Evolutionary conservation across 2,888 invertebrate genomes (phyloP).

Genomic region (Pyrrhia umbra): DNA sequence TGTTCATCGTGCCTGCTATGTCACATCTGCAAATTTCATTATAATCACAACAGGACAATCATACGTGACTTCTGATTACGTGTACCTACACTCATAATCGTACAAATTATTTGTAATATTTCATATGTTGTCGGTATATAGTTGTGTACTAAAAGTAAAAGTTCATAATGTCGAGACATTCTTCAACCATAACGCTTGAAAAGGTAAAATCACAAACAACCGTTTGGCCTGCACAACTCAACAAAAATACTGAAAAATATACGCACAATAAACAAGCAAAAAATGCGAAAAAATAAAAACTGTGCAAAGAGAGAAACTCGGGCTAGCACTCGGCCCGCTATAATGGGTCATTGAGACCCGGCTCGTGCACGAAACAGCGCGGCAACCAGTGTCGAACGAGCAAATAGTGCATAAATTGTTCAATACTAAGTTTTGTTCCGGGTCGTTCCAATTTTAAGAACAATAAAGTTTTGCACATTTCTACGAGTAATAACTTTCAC

Average conservation of each 20-base stretch:
- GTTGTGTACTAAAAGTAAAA: neutral
- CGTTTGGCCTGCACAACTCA: neutral
- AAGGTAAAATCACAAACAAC: constrained; percentile 5
- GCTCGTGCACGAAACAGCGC: constrained; percentile 7
- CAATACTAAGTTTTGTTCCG: constrained; percentile 31
- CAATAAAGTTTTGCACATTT: constrained; percentile 39
- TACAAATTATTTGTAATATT: too few species aligned
- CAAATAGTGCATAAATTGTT: constrained; percentile 40
- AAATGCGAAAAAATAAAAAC: constrained; percentile 25
- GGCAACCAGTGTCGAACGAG: constrained; percentile 4
- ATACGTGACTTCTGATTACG: constrained; percentile 17
- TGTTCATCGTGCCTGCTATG: constrained; percentile 14
- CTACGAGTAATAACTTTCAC: constrained; percentile 16
- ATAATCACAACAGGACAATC: constrained; percentile 23
- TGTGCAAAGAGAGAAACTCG: constrained; percentile 27
- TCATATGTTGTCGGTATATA: too few species aligned
- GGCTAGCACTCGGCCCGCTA: constrained; percentile 36
- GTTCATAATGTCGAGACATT: neutral
- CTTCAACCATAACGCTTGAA: neutral
- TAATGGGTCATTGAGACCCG: constrained; percentile 46
- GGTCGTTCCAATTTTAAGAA: constrained; percentile 42
- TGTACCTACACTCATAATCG: too few species aligned
- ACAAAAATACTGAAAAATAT: constrained; percentile 28
- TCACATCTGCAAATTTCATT: constrained; percentile 25
- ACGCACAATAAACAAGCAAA: constrained; percentile 21